Evolutionary conservation across 2,113 vertebrate species (phyloP).

Genomic region (Pardalotus punctatus): DNA sequence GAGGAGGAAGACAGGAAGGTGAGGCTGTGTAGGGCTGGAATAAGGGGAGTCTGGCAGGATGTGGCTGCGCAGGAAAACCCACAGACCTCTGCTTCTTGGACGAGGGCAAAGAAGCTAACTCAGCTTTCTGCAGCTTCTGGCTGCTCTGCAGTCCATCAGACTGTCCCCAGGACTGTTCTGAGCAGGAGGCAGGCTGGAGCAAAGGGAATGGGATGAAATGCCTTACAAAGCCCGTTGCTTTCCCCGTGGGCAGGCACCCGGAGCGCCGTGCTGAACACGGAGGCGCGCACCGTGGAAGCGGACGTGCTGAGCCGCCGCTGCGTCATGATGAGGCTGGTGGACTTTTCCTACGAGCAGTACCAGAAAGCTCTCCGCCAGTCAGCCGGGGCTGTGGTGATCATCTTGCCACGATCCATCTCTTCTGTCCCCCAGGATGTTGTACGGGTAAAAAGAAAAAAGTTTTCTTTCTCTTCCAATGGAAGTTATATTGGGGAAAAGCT

Average conservation of each 20-base stretch:
- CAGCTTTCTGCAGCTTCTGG: neutral
- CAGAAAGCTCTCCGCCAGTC: conserved; percentile 95
- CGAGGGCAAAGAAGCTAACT: accelerated
- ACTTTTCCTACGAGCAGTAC: conserved; percentile 94
- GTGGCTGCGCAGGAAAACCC: neutral
- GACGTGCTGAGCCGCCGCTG: conserved; percentile 96
- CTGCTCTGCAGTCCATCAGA: neutral
- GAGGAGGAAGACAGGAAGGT: neutral
- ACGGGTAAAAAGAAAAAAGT: conserved; percentile 69
- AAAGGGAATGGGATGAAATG: neutral
- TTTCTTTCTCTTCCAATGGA: neutral
- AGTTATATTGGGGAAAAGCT: neutral
- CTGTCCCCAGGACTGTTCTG: neutral
- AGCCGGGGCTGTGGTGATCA: conserved; percentile 93
- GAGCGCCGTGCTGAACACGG: conserved; percentile 93
- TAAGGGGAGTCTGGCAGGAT: neutral
- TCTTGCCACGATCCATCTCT: conserved; percentile 90
- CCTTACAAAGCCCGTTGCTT: accelerated
- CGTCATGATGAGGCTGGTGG: conserved; percentile 90
- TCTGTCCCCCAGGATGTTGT: conserved; percentile 94
- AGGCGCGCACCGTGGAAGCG: conserved; percentile 91
- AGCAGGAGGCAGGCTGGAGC: neutral
- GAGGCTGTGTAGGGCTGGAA: neutral
- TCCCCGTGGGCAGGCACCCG: conserved; percentile 80
- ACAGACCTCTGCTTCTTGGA: neutral